These are phyloP conservation scores for Dinomys branickii DNA, from an alignment of 2,113 vertebrate species.

Conservation along the genomic window DNA sequence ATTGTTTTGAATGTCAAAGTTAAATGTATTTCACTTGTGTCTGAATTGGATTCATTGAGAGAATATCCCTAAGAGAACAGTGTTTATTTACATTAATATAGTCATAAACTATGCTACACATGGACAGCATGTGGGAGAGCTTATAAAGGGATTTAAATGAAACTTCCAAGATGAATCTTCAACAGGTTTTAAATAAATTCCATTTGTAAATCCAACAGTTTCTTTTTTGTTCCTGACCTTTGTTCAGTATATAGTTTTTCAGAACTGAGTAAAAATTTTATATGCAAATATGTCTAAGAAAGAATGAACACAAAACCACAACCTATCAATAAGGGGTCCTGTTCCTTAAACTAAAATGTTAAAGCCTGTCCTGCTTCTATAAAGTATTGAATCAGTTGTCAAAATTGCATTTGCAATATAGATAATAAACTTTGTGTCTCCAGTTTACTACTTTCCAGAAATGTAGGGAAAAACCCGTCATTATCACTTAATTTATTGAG, in stretches of 20 bases:
- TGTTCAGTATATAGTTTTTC: conserved; percentile 45
- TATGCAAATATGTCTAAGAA: conserved; percentile 27
- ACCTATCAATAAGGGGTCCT: background rate
- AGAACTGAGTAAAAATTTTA: conserved; percentile 10
- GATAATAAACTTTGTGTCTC: background rate
- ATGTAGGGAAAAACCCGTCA: background rate
- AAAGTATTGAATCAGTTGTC: background rate
- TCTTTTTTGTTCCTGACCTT: conserved; percentile 57
- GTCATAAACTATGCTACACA: background rate
- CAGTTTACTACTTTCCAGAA: background rate
- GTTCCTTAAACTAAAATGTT: background rate
- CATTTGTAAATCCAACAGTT: conserved; percentile 47
- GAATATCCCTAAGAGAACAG: fast-evolving
- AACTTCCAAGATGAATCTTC: conserved; percentile 19
- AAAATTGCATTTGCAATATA: background rate
- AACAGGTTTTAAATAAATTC: conserved; percentile 53
- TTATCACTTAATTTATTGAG: background rate
- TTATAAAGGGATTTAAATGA: conserved; percentile 37
- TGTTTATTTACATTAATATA: background rate
- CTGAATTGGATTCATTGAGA: conserved; percentile 32
- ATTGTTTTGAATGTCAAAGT: conserved; percentile 58
- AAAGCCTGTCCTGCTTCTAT: background rate
- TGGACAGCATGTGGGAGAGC: background rate
- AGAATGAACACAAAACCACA: conserved; percentile 7
- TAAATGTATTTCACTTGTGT: conserved; percentile 31